A percentile compares a stretch with the other conserved stretches of the same genome.
These are phyloP conservation scores for Pomacea maculata DNA, from an alignment of 1,140 invertebrate species.

Conservation along the genomic window DNA sequence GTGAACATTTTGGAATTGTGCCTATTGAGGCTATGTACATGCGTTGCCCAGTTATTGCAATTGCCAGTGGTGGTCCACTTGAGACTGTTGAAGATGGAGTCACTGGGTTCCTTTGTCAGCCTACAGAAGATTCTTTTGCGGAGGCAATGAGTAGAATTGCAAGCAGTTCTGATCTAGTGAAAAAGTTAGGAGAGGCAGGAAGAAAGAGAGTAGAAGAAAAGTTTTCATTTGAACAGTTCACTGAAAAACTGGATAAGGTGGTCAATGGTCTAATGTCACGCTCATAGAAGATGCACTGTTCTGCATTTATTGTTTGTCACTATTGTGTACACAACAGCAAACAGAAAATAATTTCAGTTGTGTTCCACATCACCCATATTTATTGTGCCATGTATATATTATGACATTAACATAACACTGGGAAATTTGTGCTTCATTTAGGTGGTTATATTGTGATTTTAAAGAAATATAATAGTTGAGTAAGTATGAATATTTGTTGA, in stretches of 20 bases:
- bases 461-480: too few species aligned
- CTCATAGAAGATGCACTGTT: not conserved
- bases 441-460: too few species aligned
- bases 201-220: constrained; percentile 76
- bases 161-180: constrained; percentile 66
- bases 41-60: constrained; percentile 91
- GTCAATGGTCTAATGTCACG: constrained; percentile 56
- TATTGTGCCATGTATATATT: too few species aligned
- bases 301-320: too few species aligned
- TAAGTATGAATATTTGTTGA: too few species aligned
- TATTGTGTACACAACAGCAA: too few species aligned
- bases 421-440: too few species aligned
- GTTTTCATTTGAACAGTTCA: constrained; percentile 85
- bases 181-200: constrained; percentile 77
- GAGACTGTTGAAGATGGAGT: constrained; percentile 90
- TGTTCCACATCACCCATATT: too few species aligned
- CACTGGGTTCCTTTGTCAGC: constrained; percentile 89
- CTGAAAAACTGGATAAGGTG: constrained; percentile 74
- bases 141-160: constrained; percentile 80
- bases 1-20: constrained; percentile 99
- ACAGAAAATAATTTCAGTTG: too few species aligned
- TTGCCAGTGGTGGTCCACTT: constrained; percentile 92
- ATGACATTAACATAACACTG: too few species aligned
- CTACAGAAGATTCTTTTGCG: constrained; percentile 76
- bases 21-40: constrained; percentile 98